Percentiles rank a stretch among this genome's conserved stretches.
Conservation (phyloP, 2,888 invertebrate genomes). For the Erebia palarica region DNA sequence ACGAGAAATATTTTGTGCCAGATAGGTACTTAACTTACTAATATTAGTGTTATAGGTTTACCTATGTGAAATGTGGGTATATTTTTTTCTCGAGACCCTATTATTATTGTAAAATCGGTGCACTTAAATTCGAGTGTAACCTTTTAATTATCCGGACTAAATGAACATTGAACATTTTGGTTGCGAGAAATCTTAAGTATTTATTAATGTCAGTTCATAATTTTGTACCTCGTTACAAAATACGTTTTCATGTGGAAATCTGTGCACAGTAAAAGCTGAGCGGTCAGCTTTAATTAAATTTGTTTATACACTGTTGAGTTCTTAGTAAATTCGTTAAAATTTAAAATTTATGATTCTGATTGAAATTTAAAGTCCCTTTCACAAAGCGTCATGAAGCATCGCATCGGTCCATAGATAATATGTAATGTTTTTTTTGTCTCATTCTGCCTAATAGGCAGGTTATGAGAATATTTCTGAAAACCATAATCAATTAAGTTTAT, state of each 20-base stretch:
- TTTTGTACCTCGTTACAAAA: not conserved
- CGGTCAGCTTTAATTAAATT: not conserved
- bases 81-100: too few species aligned
- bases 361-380: not conserved
- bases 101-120: not conserved
- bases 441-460: too few species aligned
- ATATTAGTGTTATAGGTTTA: too few species aligned
- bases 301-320: not conserved
- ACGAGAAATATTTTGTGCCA: too few species aligned
- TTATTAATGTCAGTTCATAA: not conserved
- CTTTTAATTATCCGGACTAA: not conserved
- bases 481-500: too few species aligned
- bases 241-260: not conserved
- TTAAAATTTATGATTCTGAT: not conserved
- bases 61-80: too few species aligned
- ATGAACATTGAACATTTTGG: not conserved
- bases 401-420: not conserved
- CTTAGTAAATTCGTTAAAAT: not conserved
- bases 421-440: too few species aligned
- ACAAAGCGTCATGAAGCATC: not conserved
- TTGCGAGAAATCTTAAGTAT: not conserved
- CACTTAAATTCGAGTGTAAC: not conserved
- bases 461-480: too few species aligned
- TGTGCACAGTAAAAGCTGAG: not conserved
- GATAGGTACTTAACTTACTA: too few species aligned